These are phyloP conservation scores for Trissolcus japonicus DNA, from an alignment of 2,888 invertebrate species.

Conservation along the genomic window DNA sequence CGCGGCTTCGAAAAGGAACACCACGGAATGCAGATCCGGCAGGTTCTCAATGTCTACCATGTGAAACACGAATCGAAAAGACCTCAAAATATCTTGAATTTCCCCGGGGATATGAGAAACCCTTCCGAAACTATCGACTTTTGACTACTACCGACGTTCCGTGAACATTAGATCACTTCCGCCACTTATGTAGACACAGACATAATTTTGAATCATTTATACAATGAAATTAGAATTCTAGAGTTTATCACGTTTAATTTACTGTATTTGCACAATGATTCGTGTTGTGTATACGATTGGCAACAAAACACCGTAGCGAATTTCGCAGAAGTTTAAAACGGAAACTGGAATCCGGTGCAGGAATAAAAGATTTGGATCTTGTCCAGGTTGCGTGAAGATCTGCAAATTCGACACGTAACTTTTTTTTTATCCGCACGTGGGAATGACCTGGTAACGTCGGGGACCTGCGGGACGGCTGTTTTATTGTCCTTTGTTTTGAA, in stretches of 20 bases:
- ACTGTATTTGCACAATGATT: too few species aligned
- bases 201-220: conserved; percentile 10
- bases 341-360: conserved; percentile 46
- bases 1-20: conserved; percentile 64
- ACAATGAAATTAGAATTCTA: too few species aligned
- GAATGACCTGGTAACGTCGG: conserved; percentile 47
- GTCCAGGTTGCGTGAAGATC: conserved; percentile 53
- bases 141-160: conserved; percentile 18
- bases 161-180: conserved; percentile 12
- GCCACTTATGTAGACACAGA: not conserved
- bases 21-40: conserved; percentile 33
- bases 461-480: conserved; percentile 17
- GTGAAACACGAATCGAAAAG: conserved; percentile 44
- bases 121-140: conserved; percentile 3
- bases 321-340: conserved; percentile 27
- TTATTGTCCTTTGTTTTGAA: conserved; percentile 34
- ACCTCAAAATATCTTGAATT: conserved; percentile 34
- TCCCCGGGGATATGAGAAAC: conserved; percentile 23
- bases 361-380: conserved; percentile 43
- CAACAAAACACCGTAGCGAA: not conserved
- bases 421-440: conserved; percentile 36
- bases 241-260: too few species aligned
- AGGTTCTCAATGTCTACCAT: conserved; percentile 40
- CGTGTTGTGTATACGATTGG: not conserved
- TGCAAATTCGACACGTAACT: conserved; percentile 44